These are phyloP conservation scores for Drepanosiphum platanoidis DNA, from an alignment of 2,888 invertebrate genomes.

Conservation along the genomic window DNA sequence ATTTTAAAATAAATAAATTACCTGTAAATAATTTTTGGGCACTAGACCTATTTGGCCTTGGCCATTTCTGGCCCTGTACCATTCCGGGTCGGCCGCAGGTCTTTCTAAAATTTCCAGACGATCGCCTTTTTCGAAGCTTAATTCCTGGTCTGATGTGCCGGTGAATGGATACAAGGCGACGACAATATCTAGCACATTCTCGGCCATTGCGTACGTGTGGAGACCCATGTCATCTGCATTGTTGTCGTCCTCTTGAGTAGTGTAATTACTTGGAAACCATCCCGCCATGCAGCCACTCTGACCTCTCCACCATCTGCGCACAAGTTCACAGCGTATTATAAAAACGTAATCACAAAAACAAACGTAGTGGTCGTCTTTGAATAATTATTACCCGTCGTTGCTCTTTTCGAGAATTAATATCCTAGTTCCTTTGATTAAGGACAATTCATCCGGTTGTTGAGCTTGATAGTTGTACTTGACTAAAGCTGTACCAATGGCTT, in stretches of 20 bases:
- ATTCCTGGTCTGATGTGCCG: constrained; percentile 93
- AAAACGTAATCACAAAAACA: neutral
- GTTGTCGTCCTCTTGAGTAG: constrained; percentile 78
- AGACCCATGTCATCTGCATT: constrained; percentile 78
- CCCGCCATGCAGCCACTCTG: constrained; percentile 78
- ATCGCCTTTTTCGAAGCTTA: constrained; percentile 97
- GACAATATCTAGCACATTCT: constrained; percentile 94
- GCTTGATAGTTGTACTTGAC: constrained; percentile 97
- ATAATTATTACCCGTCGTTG: constrained; percentile 78
- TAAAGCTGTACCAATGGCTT: constrained; percentile 86
- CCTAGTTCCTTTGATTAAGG: constrained; percentile 91
- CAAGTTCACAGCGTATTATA: neutral
- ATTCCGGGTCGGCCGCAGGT: constrained; percentile 97
- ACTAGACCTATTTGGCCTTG: constrained; percentile 94
- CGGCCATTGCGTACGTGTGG: constrained; percentile 93
- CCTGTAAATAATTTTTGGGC: constrained; percentile 89
- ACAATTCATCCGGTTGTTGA: constrained; percentile 94
- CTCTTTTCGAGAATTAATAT: constrained; percentile 97
- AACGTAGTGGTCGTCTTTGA: too few relatives aligned
- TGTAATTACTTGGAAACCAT: constrained; percentile 99
- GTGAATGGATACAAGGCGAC: constrained; percentile 94
- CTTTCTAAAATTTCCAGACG: constrained; percentile 94
- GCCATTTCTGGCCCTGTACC: constrained; percentile 95
- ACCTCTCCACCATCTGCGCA: constrained; percentile 91
- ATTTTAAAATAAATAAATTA: constrained; percentile 60